Evolutionary conservation across 1,140 invertebrate genomes (phyloP), one percentile per base, ranked within the genome.

Genomic region (Drosophila dunni): DNA sequence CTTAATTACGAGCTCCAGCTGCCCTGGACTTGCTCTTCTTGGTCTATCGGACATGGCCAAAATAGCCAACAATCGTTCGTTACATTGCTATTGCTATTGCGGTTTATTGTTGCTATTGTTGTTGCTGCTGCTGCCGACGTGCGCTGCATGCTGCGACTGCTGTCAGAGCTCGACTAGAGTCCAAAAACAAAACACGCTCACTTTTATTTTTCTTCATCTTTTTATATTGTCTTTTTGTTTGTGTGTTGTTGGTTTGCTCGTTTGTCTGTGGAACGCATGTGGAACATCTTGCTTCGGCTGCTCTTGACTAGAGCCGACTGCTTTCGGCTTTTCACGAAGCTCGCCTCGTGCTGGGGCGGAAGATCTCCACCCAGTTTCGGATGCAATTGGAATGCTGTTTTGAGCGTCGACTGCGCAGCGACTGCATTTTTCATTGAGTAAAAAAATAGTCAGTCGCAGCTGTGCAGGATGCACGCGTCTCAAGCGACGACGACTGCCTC

Each of bases 321-420:
- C 15, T 9, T 57, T 66, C 62, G 62, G 56, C 53, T 33, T 29
- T 33, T 42, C 9, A 46, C 66, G 66, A 66, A 29, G 46, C 20
- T 42, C 51, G 82, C 57, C 67, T 79, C 72, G 73, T 82, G 76
- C 73, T 81, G 85, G 90, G 89, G 90, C 90, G 90, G 90, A 91
- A 91, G 90, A 91, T 91, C 90, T 91, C 90, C 90, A 91, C 90
- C 90, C 90, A 91, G 91, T 89, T 90, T 90, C 79, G 86, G 90
- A 85, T 91, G 82, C 86, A 86, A 82, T 83, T 84, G 86, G 84
- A 80, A 80, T 80, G 78, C 72, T 75, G 78, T 80, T 57, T 29
- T 65, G 20, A 60, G 60, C 72, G 67, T 38, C 69, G 75, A 46
- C 69, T 10, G 64, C 56, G 44, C 75, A 63, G 54, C 68, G 42